phyloP scores from a whole-genome alignment of 2,888 invertebrate genomes.

The Andrena praecox region DNA sequence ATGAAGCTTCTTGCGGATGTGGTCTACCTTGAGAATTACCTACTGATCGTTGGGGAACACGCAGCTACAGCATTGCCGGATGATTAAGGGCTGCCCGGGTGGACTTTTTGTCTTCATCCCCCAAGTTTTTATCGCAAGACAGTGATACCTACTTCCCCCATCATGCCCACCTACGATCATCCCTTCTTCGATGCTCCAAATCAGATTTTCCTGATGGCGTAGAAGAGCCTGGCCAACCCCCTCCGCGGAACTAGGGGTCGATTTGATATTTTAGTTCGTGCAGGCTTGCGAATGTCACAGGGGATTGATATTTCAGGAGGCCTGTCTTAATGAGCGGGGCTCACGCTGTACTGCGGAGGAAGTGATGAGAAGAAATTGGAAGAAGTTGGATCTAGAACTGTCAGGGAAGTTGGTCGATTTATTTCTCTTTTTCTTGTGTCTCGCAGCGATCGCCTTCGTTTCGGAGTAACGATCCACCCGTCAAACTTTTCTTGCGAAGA shows the following conservation, averaged over 20 bases:
- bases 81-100: conserved; percentile 21
- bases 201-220: no score
- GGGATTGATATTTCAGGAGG: conserved; percentile 14
- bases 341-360: conserved; percentile 18
- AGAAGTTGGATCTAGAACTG: conserved; percentile 34
- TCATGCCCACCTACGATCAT: neutral
- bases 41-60: no score
- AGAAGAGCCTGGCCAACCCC: no score
- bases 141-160: conserved; percentile 31
- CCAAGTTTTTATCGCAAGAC: conserved; percentile 12
- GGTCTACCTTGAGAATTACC: neutral
- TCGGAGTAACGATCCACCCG: conserved; percentile 31
- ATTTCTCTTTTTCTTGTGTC: neutral
- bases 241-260: no score
- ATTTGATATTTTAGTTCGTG: no score
- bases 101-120: conserved; percentile 23
- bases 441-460: neutral
- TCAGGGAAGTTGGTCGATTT: conserved; percentile 33
- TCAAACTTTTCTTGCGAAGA: conserved; percentile 23
- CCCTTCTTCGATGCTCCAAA: neutral
- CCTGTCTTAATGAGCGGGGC: conserved; percentile 8
- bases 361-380: conserved; percentile 6
- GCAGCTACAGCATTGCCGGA: conserved; percentile 16
- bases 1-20: no score
- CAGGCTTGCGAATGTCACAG: neutral